These are phyloP conservation scores for Eospalax fontanierii DNA, from an alignment of 2,797 vertebrate genomes.

Conservation along the genomic window DNA sequence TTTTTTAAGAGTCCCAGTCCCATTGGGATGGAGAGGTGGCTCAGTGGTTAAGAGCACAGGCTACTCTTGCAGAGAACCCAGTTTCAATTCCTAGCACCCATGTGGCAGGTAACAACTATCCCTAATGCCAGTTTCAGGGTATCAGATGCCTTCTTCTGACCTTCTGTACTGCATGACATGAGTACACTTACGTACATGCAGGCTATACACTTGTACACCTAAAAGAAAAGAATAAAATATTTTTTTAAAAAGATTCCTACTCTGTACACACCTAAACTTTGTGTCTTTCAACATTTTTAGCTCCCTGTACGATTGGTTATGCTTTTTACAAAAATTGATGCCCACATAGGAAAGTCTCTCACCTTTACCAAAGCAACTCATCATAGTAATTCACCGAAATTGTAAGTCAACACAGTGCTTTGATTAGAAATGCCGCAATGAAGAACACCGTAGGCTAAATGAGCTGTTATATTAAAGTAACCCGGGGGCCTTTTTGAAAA, in stretches of 20 bases:
- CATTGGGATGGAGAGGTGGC: too few relatives aligned
- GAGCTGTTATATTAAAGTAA: background rate
- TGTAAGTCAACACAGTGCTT: background rate
- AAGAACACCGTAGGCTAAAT: background rate
- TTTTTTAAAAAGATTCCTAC: background rate
- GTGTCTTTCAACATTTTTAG: background rate
- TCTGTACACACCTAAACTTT: background rate
- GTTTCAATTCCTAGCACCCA: too few relatives aligned
- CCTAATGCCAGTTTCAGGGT: too few relatives aligned
- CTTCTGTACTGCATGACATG: too few relatives aligned
- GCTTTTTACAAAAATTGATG: background rate
- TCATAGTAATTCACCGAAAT: constrained; percentile 4
- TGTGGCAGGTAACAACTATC: too few relatives aligned
- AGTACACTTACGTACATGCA: too few relatives aligned
- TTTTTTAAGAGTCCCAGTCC: background rate
- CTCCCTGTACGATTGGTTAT: background rate
- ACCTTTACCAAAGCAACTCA: background rate
- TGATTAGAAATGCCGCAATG: background rate
- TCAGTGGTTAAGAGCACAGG: too few relatives aligned
- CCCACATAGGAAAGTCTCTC: background rate
- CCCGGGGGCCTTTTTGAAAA: background rate
- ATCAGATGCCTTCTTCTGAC: too few relatives aligned
- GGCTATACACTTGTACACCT: too few relatives aligned
- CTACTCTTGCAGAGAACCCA: too few relatives aligned
- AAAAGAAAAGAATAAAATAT: background rate